Base-by-base conservation (phyloP, 2,113 vertebrate species). In the Fregata magnificens region DNA sequence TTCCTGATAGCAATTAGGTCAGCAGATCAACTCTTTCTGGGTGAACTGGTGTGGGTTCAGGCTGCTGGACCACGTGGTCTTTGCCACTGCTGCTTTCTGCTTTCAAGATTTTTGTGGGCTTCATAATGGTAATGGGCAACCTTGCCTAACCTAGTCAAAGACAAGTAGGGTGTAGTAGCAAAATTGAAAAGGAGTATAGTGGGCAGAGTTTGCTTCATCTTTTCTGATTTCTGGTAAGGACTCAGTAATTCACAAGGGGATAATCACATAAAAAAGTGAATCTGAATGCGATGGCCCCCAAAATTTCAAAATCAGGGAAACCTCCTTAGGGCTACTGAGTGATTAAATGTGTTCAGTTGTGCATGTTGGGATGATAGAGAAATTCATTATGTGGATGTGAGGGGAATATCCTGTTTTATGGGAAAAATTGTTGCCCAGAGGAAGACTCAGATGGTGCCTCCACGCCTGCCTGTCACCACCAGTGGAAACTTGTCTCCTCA, bases 141-240 rank as follows among this genome's bases (percentile, higher is more conserved):
- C 7, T 84, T 36, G 11, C 16, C 65, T 70, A 45, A 83, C 15
- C 38, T 45, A 55, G 32, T 20, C 2, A 3, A 83, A 70, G 42
- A 11, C 29, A 67, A 38, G 24, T 17, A 70, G 12, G 4, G 25
- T 1, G 2, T 24, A 66, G 24, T 2, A 71, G 38, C 0, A 3
- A 26, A 24, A 85, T 49, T 71, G 31, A 34, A 65, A 82, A 70
- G 38, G 28, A 34, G 14, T 47, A 16, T 5, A 53, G 42, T 9
- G 21, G 29, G 13, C 34, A 74, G 21, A 80, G 22, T 38, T 61
- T 73, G 10, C 32, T 66, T 77, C 10, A 32, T 53, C 36, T 73
- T 72, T 92, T 82, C 53, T 61, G 29, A 32, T 87, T 94, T 84
- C 52, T 21, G 71, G 0, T 14, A 87, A 88, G 34, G 34, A 14